These are phyloP conservation scores for Geococcyx californianus DNA, from an alignment of 2,113 vertebrate species.

Conservation along the genomic window DNA sequence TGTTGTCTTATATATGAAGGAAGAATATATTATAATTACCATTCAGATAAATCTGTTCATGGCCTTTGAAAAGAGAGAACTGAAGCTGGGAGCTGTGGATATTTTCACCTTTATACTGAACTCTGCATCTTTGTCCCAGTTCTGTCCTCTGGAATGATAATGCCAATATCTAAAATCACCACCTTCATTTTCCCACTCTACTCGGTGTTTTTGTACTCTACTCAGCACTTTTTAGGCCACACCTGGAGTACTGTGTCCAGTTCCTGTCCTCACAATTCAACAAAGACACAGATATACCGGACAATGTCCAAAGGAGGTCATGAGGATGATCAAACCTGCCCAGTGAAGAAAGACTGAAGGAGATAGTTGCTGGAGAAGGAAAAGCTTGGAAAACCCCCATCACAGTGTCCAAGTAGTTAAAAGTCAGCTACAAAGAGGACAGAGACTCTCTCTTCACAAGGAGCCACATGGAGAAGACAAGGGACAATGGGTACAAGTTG, in stretches of 20 bases:
- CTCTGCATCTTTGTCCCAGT: background rate
- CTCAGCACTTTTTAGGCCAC: background rate
- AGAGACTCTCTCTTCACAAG: background rate
- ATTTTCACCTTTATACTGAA: background rate
- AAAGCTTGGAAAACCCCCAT: background rate
- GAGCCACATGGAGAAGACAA: background rate
- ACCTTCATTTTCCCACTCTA: background rate
- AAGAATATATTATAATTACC: background rate
- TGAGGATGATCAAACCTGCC: background rate
- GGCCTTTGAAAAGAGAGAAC: background rate
- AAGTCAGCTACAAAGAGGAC: background rate
- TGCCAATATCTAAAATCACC: background rate
- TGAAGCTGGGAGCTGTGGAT: background rate
- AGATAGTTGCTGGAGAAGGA: background rate
- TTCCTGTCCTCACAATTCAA: background rate
- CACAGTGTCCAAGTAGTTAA: background rate
- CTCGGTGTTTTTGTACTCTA: background rate
- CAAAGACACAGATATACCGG: background rate
- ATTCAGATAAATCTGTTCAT: background rate
- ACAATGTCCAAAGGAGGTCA: background rate
- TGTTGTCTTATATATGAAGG: background rate
- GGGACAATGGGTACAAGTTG: background rate
- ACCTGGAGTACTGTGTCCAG: background rate
- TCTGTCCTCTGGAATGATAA: background rate
- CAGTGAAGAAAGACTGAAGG: background rate